Base-by-base conservation (phyloP, 2,113 vertebrate genomes). In the Dryoscopus gambensis region DNA sequence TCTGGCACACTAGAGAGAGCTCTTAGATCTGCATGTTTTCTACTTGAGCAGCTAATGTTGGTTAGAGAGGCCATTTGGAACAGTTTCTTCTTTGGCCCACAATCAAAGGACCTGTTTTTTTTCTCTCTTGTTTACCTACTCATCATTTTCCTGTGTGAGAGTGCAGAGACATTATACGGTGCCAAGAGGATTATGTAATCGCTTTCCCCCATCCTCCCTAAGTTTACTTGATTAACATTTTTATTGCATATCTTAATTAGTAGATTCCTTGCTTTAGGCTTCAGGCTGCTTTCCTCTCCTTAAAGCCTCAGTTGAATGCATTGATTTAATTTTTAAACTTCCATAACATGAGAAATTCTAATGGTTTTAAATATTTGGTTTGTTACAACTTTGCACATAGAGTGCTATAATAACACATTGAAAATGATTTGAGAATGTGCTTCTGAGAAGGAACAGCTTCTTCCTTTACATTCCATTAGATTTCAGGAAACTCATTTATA, bases 201-300 rank as follows among this genome's bases (percentile, higher is more conserved):
- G 0, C 50, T 95, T 84, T 63, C 47, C 52, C 23, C 52, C 73
- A 47, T 50, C 68, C 86, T 90, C 50, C 64, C 35, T 63, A 74
- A 95, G 33, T 95, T 95, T 90, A 86, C 55, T 74, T 92, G 76
- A 95, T 97, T 96, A 97, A 94, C 92, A 95, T 94, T 90, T 95
- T 97, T 94, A 93, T 89, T 84, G 67, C 55, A 67, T 94, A 89
- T 95, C 86, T 97, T 95, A 97, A 96, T 95, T 95, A 93, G 86
- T 93, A 77, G 46, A 81, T 77, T 88, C 47, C 50, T 80, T 88
- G 90, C 83, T 94, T 90, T 90, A 68, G 62, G 78, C 82, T 91
- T 83, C 67, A 84, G 94, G 59, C 63, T 92, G 33, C 64, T 81
- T 89, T 77, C 7, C 55, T 13, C 35, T 62, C 50, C 33, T 67